Evolutionary conservation across 2,888 invertebrate genomes (phyloP), one percentile per base, ranked within the genome.

Genomic region (Ornithoptera priamus): DNA sequence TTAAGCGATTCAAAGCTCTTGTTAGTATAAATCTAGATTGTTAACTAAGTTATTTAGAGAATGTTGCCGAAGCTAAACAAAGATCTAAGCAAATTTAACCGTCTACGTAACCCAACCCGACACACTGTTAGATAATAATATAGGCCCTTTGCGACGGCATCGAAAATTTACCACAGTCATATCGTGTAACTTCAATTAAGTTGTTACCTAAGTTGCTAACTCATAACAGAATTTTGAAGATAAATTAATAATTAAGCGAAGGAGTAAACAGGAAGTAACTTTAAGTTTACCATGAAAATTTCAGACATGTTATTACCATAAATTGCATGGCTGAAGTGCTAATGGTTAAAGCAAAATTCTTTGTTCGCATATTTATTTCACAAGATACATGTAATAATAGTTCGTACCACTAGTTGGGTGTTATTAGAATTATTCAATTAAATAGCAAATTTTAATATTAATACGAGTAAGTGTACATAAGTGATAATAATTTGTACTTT

Each of bases 1-100:
- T 90, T 90, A 89, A 83, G 85, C 80, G 84, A 85, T 79, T 87
- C 85, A 81, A 80, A 83, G 80, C 84, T 83, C 80, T 59, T 63
- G 30, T 67, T 70, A 62, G 68, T 50, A 68, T 60, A 30, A 64
- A 69, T 65, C 62, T 62, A 63, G 67, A 65, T 67, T 69, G 57
- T 62, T 69, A 69, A 70, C 72, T 63, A 73, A 72, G 74, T 71
- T 74, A 58, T 70, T 53, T 39, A 61, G 73, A 78, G 79, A 84
- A 85, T 84, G 82, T 82, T 81, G 70, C 75, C 72, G 80, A 86
- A 87, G 85, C 85, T 79, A 82, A 78, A 78, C 65, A 36, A 63
- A 17, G 36, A 59, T 64, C 64, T 20, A 20, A 69, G 22, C 53
- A 59, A 20, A 50, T 50, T 64, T 24, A 68, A 67, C 46, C 50